A percentile compares a stretch with the other conserved stretches of the same genome.
Conservation (phyloP, 2,797 vertebrate species). For the Acomys russatus region DNA sequence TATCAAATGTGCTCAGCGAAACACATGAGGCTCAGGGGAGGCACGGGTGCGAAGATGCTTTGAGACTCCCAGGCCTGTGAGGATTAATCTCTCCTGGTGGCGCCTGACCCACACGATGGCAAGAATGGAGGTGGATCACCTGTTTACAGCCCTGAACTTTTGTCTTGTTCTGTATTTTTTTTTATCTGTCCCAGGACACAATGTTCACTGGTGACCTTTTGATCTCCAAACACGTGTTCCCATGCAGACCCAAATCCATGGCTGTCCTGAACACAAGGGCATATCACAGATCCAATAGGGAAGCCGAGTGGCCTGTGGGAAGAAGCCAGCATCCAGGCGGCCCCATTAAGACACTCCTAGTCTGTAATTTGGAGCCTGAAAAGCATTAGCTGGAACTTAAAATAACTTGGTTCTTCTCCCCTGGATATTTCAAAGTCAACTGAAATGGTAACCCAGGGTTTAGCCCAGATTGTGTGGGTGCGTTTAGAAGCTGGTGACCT, state of each 20-base stretch:
- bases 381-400: background rate
- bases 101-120: background rate
- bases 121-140: background rate
- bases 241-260: background rate
- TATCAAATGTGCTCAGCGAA: background rate
- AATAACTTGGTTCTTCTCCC: slow-evolving; percentile 16
- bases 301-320: background rate
- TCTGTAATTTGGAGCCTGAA: background rate
- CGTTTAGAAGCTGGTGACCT: background rate
- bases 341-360: background rate
- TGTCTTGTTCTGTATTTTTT: background rate
- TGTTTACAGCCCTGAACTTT: background rate
- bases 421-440: background rate
- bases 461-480: background rate
- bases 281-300: background rate
- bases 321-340: background rate
- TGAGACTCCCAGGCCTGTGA: too few species aligned
- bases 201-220: background rate
- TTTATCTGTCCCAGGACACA: background rate
- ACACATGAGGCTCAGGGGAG: background rate
- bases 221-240: background rate
- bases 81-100: fast-evolving
- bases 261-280: background rate
- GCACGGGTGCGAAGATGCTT: background rate
- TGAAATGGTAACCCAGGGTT: background rate